Percentiles rank a stretch among this genome's conserved stretches.
Conservation (phyloP, 2,888 invertebrate genomes). For the Drosophila anomalata region DNA sequence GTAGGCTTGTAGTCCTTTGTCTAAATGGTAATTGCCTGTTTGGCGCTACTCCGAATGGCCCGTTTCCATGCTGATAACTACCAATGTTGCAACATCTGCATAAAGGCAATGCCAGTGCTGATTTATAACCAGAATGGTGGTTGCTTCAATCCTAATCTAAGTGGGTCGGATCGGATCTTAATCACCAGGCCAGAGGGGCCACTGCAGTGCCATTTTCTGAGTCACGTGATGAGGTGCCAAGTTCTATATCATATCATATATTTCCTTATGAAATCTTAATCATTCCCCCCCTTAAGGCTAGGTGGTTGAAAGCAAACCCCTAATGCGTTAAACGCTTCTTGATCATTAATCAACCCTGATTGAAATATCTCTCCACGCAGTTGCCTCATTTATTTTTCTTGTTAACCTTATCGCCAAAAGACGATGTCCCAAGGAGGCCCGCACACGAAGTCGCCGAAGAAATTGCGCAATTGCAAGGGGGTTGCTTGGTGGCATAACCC, state of each 20-base stretch:
- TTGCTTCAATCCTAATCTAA: constrained; percentile 53
- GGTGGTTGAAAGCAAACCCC: constrained; percentile 9
- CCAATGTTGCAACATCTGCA: constrained; percentile 8
- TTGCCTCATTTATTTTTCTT: constrained; percentile 15
- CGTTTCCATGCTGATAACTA: constrained; percentile 42
- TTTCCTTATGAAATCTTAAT: no score
- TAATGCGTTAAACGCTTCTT: constrained; percentile 33
- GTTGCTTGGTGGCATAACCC: constrained; percentile 55
- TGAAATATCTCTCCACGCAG: constrained; percentile 27
- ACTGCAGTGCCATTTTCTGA: no score
- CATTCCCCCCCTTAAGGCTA: constrained; percentile 8
- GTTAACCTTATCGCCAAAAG: constrained; percentile 48
- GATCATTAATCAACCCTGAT: constrained; percentile 38
- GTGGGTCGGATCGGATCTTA: constrained; percentile 74
- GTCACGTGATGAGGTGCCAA: no score
- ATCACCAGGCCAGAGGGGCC: constrained; percentile 23
- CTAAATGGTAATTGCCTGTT: constrained; percentile 15
- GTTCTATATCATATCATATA: no score
- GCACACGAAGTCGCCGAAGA: constrained; percentile 54
- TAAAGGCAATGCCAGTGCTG: constrained; percentile 22
- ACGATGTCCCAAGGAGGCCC: constrained; percentile 44
- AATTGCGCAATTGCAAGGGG: constrained; percentile 63
- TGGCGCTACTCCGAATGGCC: constrained; percentile 26
- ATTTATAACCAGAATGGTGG: constrained; percentile 29
- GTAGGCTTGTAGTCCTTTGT: constrained; percentile 1